Evolutionary conservation across 2,113 vertebrate genomes (phyloP).

Genomic region (Labrus mixtus): DNA sequence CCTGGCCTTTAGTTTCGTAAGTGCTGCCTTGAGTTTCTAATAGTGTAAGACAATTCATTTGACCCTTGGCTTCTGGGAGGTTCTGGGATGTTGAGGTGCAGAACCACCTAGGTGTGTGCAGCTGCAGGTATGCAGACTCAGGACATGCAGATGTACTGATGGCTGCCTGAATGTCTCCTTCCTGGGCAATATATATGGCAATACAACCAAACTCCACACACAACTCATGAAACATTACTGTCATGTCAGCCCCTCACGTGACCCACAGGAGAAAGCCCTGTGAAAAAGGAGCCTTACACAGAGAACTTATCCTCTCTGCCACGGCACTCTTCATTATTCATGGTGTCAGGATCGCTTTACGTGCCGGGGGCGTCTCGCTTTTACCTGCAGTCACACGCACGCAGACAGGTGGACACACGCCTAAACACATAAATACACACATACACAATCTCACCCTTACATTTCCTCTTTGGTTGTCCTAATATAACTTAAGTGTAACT

Average conservation of each 20-base stretch:
- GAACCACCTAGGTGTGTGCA: conserved; percentile 3
- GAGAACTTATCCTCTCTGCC: conserved; percentile 86
- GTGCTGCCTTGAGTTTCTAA: conserved; percentile 76
- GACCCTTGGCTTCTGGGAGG: conserved; percentile 67
- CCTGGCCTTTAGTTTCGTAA: conserved; percentile 77
- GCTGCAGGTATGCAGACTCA: conserved; percentile 30
- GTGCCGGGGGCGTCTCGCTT: conserved; percentile 81
- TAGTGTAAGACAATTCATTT: conserved; percentile 83
- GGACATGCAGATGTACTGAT: conserved; percentile 32
- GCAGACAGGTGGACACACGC: conserved; percentile 41
- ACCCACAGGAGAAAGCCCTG: conserved; percentile 83
- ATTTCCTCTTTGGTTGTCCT: conserved; percentile 20
- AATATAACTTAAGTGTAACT: background rate
- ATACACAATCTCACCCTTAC: conserved; percentile 25
- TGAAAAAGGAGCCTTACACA: conserved; percentile 86
- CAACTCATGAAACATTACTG: conserved; percentile 89
- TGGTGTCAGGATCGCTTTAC: conserved; percentile 93
- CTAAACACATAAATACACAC: conserved; percentile 18
- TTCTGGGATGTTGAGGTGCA: conserved; percentile 47
- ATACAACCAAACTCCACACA: conserved; percentile 66
- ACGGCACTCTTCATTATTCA: conserved; percentile 93
- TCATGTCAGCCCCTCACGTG: conserved; percentile 79
- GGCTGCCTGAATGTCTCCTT: conserved; percentile 48
- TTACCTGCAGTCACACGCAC: conserved; percentile 65
- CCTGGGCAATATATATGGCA: conserved; percentile 56